These are phyloP conservation scores for Polypterus senegalus DNA, from an alignment of 2,113 vertebrate genomes.

Conservation along the genomic window DNA sequence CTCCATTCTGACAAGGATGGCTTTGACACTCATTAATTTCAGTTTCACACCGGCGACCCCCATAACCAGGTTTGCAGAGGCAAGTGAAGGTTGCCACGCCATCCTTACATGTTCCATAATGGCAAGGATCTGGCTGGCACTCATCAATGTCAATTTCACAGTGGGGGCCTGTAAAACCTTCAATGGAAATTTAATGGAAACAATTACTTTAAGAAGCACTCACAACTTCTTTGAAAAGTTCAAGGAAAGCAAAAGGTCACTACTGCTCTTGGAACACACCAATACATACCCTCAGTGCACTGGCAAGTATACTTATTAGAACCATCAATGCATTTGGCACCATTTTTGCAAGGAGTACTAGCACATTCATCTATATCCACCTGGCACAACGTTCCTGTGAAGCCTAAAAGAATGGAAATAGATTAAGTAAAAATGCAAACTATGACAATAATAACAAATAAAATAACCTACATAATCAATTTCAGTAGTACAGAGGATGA, in stretches of 20 bases:
- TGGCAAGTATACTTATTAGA: slow-evolving; percentile 84
- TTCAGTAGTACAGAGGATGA: no score
- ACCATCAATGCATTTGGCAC: slow-evolving; percentile 79
- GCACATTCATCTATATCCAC: slow-evolving; percentile 84
- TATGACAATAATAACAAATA: no score
- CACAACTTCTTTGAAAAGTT: not conserved
- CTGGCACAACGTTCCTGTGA: slow-evolving; percentile 75
- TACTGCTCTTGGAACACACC: accelerated
- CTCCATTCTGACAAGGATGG: slow-evolving; percentile 82
- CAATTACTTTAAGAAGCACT: not conserved
- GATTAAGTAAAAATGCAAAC: not conserved
- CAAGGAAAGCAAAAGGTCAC: not conserved
- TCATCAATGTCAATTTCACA: slow-evolving; percentile 78
- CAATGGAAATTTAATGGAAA: not conserved
- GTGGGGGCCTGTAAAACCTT: slow-evolving; percentile 72
- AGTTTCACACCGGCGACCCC: slow-evolving; percentile 75
- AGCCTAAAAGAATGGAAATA: slow-evolving; percentile 50
- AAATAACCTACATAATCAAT: no score
- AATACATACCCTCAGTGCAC: slow-evolving; percentile 73
- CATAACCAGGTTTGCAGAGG: slow-evolving; percentile 71
- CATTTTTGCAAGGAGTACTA: slow-evolving; percentile 88
- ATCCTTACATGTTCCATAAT: slow-evolving; percentile 78
- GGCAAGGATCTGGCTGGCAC: slow-evolving; percentile 75
- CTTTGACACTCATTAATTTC: slow-evolving; percentile 90
- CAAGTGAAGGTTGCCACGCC: slow-evolving; percentile 77